These are phyloP conservation scores for Astropecten irregularis DNA, from an alignment of 53 echinoderm and acorn worm genomes.

Conservation along the genomic window DNA sequence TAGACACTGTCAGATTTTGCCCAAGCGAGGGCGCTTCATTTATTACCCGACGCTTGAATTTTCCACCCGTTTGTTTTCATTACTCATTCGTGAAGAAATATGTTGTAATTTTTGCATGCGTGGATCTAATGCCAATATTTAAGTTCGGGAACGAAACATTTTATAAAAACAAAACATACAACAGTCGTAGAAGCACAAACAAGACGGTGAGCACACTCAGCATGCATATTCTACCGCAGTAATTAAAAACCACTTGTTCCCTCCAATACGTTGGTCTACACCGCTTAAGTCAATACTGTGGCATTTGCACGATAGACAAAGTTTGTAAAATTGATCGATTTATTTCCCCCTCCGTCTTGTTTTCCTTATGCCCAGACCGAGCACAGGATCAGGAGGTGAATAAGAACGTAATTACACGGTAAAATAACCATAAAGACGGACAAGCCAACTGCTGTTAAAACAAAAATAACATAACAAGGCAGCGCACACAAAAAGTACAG, in stretches of 20 bases:
- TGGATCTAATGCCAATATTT: too few species aligned
- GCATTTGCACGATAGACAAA: constrained; percentile 18
- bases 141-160: not conserved
- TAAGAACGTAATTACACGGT: not conserved
- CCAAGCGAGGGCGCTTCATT: too few species aligned
- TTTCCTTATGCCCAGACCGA: too few species aligned
- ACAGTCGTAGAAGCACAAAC: constrained; percentile 2
- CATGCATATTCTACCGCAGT: constrained; percentile 21
- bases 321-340: constrained; percentile 50
- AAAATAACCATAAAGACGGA: not conserved
- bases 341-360: too few species aligned
- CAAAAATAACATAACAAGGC: too few species aligned
- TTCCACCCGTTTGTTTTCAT: too few species aligned
- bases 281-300: constrained; percentile 36
- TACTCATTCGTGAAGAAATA: too few species aligned
- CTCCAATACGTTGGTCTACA: constrained; percentile 36
- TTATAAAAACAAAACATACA: not conserved
- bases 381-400: not conserved
- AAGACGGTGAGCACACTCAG: not conserved
- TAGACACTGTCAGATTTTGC: too few species aligned
- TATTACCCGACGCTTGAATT: too few species aligned
- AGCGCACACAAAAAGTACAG: constrained; percentile 29
- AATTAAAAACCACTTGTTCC: constrained; percentile 48
- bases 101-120: too few species aligned
- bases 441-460: not conserved